A percentile compares a stretch with the other conserved stretches of the same genome.
These are phyloP conservation scores for Budorcas taxicolor DNA, from an alignment of 2,113 vertebrate genomes.

Conservation along the genomic window DNA sequence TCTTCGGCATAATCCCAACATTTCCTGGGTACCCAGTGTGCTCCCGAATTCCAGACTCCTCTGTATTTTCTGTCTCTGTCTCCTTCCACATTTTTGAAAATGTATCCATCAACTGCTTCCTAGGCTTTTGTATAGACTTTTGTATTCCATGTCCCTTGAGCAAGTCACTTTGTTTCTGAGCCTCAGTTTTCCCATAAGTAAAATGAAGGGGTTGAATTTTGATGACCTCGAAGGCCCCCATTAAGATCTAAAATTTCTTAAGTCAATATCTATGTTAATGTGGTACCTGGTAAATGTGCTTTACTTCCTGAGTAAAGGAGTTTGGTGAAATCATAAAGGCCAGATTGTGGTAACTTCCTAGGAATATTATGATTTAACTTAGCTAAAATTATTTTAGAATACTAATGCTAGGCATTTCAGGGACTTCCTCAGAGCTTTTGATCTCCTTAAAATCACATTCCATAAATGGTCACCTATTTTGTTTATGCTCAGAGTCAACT, in stretches of 20 bases:
- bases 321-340: background rate
- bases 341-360: background rate
- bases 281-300: background rate
- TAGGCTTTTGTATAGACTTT: background rate
- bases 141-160: background rate
- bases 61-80: background rate
- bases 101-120: background rate
- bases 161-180: background rate
- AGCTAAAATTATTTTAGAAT: background rate
- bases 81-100: background rate
- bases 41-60: background rate
- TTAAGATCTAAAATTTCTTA: background rate
- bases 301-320: background rate
- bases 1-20: background rate
- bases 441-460: background rate
- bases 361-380: background rate
- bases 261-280: background rate
- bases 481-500: background rate
- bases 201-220: conserved; percentile 11
- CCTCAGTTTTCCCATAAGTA: background rate
- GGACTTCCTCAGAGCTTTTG: background rate
- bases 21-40: background rate
- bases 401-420: background rate
- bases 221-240: background rate
- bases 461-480: background rate